Evolutionary conservation across 2,888 invertebrate species (phyloP).

Genomic region (Harmothoe impar): DNA sequence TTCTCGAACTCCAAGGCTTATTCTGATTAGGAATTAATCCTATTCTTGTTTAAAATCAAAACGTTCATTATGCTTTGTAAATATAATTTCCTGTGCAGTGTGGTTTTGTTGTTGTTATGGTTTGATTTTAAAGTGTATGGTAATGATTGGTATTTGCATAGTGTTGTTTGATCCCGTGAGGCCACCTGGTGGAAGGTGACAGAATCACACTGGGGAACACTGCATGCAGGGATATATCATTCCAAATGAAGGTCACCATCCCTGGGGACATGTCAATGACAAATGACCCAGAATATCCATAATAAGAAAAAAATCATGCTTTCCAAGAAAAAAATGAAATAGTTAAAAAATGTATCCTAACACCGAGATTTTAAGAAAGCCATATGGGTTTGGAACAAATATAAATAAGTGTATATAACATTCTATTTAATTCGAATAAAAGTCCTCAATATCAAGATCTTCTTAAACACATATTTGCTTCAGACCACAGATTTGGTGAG

Average conservation of each 20-base stretch:
- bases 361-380: too few relatives aligned
- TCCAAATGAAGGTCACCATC: neutral
- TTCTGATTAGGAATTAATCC: too few relatives aligned
- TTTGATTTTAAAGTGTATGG: neutral
- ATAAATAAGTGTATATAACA: too few relatives aligned
- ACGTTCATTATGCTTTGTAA: neutral
- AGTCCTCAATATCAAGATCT: too few relatives aligned
- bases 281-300: too few relatives aligned
- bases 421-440: too few relatives aligned
- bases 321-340: too few relatives aligned
- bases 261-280: neutral
- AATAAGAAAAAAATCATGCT: too few relatives aligned
- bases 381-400: too few relatives aligned
- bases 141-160: constrained; percentile 23
- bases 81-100: neutral
- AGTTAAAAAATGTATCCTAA: too few relatives aligned
- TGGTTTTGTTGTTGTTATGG: neutral
- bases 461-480: too few relatives aligned
- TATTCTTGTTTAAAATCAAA: neutral
- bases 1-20: neutral
- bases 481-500: too few relatives aligned
- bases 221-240: constrained; percentile 45
- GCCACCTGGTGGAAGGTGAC: neutral
- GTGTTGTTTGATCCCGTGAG: neutral
- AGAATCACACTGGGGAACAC: constrained; percentile 35